Base-by-base conservation (phyloP, 2,888 invertebrate genomes). In the Lasius platythorax region DNA sequence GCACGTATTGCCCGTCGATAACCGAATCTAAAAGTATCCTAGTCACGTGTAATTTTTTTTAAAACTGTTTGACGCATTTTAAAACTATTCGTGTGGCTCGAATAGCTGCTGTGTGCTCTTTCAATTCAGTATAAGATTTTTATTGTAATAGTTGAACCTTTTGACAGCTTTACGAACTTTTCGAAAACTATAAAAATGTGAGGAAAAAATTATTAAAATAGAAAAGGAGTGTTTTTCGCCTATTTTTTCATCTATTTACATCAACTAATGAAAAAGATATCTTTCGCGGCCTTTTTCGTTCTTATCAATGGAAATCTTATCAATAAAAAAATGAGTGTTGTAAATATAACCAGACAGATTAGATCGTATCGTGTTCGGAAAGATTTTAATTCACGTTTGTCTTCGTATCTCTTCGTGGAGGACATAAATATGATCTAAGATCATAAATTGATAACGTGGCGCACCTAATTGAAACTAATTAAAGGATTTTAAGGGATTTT, bases 271-370 rank as follows among this genome's bases (percentile, higher is more conserved):
- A 46, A 18, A 3, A 43, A 46, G 18, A 46, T 5, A 46, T 46
- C 15, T 37, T n/a, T 30, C 9, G 9, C 23, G 15, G 11, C 23
- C 6, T 50, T 50, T 46, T 50, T n/a, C 18, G 30, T 50, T 3
- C 11, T 75, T 33, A 64, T 50, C 50, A 66, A 50, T 23, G 37
- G 30, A 64, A 75, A 61, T 37, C 15, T 9, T 64, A 23, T 23
- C 23, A 23, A 23, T 23, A 23, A 75, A 75, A 75, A 76, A 33
- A 37, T 74, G 40, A 15, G 3, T 28, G 12, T 74, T 61, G 6
- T 66, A 76, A 66, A 50, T 43, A 46, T 30, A 64, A 64, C 15
- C 2, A 11, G 23, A 46, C 0, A 33, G n/a, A 30, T 28, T 46
- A 23, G 23, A 50, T 66, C 23, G 2, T 23, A 23, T 63, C 30